These are phyloP conservation scores for Tigriopus japonicus DNA, from an alignment of 1,140 invertebrate species.

Conservation along the genomic window DNA sequence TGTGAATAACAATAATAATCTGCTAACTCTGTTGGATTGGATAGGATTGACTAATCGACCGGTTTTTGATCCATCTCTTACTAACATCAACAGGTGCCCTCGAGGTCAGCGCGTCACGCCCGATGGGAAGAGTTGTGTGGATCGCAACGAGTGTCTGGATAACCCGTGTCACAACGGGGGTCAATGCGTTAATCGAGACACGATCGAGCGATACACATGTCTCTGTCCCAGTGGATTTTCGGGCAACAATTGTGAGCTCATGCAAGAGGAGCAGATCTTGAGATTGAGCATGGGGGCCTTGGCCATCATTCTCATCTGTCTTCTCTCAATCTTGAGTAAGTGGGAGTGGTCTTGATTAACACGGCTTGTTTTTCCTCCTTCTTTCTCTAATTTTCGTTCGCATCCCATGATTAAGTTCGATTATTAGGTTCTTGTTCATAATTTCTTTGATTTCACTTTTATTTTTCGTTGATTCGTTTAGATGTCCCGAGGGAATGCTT, in stretches of 20 bases:
- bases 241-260: slow-evolving; percentile 79
- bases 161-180: slow-evolving; percentile 77
- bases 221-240: slow-evolving; percentile 75
- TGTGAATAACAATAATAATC: no score
- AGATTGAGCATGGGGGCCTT: slow-evolving; percentile 81
- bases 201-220: slow-evolving; percentile 55
- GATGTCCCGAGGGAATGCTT: not conserved
- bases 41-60: no score
- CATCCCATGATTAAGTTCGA: not conserved
- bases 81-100: slow-evolving; percentile 7
- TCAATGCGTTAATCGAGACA: slow-evolving; percentile 69
- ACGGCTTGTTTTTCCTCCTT: slow-evolving; percentile 1
- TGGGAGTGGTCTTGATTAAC: slow-evolving; percentile 18
- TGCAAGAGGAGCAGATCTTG: slow-evolving; percentile 75
- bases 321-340: slow-evolving; percentile 84
- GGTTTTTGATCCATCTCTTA: not conserved
- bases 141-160: slow-evolving; percentile 82
- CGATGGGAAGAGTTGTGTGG: slow-evolving; percentile 72
- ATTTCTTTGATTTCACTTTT: slow-evolving; percentile 15
- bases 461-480: slow-evolving; percentile 11
- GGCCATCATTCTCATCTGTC: slow-evolving; percentile 77
- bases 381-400: not conserved
- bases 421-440: not conserved
- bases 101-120: slow-evolving; percentile 37
- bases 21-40: not conserved